These are phyloP conservation scores for Thaumetopoea pityocampa DNA, from an alignment of 1,140 invertebrate species.

Conservation along the genomic window DNA sequence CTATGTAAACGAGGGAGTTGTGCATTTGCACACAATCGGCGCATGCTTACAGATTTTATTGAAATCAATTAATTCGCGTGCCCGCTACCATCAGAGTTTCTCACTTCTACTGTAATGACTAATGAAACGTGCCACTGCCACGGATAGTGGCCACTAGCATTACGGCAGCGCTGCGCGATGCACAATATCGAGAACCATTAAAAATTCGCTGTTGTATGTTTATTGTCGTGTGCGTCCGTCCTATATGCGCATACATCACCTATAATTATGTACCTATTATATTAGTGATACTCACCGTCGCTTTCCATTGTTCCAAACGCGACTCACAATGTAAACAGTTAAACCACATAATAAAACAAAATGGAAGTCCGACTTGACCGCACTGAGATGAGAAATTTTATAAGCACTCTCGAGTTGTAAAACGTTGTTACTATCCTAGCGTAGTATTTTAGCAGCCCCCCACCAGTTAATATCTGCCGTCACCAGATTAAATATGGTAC, in stretches of 20 bases:
- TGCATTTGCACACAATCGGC: constrained; percentile 40
- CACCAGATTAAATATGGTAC: constrained; percentile 53
- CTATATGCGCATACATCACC: constrained; percentile 64
- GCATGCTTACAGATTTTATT: constrained; percentile 55
- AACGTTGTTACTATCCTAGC: constrained; percentile 75
- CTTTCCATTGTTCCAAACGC: constrained; percentile 67
- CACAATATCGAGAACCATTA: constrained; percentile 71
- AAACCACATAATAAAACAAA: constrained; percentile 74
- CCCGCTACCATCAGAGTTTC: constrained; percentile 24
- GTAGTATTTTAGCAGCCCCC: constrained; percentile 75
- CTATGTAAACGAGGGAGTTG: constrained; percentile 36
- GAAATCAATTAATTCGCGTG: constrained; percentile 52
- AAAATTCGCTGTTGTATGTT: constrained; percentile 66
- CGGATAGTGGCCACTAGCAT: too few relatives aligned
- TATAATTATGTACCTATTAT: constrained; percentile 32
- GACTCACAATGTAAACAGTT: constrained; percentile 68
- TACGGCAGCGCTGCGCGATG: constrained; percentile 57
- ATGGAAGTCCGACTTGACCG: constrained; percentile 67
- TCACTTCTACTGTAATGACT: constrained; percentile 41
- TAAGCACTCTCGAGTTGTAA: constrained; percentile 69
- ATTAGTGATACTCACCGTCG: constrained; percentile 60
- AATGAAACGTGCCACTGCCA: constrained; percentile 27
- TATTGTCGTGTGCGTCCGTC: constrained; percentile 60
- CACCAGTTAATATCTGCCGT: constrained; percentile 69
- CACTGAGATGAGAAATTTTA: constrained; percentile 67